phyloP scores from a whole-genome alignment of 2,888 invertebrate species.

The Acanthosepion lycidas region DNA sequence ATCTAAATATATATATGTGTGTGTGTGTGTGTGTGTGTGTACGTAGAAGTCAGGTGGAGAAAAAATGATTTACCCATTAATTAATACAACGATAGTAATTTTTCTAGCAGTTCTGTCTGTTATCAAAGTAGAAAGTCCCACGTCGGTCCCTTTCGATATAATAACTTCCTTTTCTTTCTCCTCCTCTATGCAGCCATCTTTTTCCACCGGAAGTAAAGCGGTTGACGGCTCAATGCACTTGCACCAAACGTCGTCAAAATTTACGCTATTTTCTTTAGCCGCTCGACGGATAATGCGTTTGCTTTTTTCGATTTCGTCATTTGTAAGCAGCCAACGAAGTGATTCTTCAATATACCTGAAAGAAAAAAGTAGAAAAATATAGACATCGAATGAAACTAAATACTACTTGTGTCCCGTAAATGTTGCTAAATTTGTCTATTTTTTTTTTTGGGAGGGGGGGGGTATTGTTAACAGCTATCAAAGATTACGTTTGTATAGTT shows the following conservation, averaged over 20 bases:
- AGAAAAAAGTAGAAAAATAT: background rate
- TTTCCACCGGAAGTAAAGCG: background rate
- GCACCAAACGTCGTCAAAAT: background rate
- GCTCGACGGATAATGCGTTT: background rate
- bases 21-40: no score
- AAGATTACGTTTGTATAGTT: no score
- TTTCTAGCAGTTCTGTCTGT: background rate
- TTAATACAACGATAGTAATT: background rate
- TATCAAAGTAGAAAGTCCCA: background rate
- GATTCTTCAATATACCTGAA: slow-evolving; percentile 37
- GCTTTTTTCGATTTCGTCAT: background rate
- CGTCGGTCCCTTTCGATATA: background rate
- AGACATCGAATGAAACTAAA: no score
- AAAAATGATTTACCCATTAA: background rate
- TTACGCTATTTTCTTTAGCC: background rate
- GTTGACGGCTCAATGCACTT: background rate
- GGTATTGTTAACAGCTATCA: no score
- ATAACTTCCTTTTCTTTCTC: background rate
- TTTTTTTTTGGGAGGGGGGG: no score
- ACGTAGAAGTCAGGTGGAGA: background rate
- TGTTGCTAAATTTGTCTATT: no score
- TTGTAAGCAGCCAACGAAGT: background rate
- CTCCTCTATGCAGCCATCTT: background rate
- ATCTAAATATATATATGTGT: no score
- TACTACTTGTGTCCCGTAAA: no score